These are phyloP conservation scores for Dendropsophus ebraccatus DNA, from an alignment of 2,113 vertebrate genomes.

Conservation along the genomic window DNA sequence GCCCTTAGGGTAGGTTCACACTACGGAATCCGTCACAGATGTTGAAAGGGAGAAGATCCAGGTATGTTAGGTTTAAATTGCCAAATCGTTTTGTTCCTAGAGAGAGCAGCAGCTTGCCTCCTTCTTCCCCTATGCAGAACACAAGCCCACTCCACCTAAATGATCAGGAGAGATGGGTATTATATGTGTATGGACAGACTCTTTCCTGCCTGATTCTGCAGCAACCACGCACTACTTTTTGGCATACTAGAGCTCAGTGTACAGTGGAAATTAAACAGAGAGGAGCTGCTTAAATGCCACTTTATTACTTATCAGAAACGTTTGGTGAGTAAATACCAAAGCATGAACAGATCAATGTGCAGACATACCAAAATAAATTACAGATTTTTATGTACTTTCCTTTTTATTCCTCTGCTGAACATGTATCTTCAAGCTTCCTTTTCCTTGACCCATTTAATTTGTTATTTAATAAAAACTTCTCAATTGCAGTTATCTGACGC, in stretches of 20 bases:
- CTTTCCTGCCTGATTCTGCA: too few relatives aligned
- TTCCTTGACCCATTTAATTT: constrained; percentile 66
- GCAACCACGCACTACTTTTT: too few relatives aligned
- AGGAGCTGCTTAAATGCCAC: background rate
- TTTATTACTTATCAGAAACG: background rate
- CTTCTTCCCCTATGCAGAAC: too few relatives aligned
- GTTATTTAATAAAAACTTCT: constrained; percentile 68
- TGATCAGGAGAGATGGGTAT: too few relatives aligned
- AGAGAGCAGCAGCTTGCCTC: too few relatives aligned
- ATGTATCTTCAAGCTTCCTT: constrained; percentile 70
- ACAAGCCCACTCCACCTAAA: too few relatives aligned
- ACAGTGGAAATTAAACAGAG: background rate
- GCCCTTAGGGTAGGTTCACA: too few relatives aligned
- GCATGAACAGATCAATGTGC: background rate
- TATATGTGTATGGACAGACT: too few relatives aligned
- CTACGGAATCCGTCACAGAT: too few relatives aligned
- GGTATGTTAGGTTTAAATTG: too few relatives aligned
- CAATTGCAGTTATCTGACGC: constrained; percentile 65
- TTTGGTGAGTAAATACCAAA: background rate
- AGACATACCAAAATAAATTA: background rate
- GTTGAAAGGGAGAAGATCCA: too few relatives aligned
- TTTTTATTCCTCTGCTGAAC: constrained; percentile 47
- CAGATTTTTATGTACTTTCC: background rate
- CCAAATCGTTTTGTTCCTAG: too few relatives aligned
- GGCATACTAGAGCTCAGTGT: background rate